Percentiles rank a stretch among this genome's conserved stretches.
Conservation (phyloP, 37 sponge, comb jelly and placozoan species). For the Cliona cf. orientalis region DNA sequence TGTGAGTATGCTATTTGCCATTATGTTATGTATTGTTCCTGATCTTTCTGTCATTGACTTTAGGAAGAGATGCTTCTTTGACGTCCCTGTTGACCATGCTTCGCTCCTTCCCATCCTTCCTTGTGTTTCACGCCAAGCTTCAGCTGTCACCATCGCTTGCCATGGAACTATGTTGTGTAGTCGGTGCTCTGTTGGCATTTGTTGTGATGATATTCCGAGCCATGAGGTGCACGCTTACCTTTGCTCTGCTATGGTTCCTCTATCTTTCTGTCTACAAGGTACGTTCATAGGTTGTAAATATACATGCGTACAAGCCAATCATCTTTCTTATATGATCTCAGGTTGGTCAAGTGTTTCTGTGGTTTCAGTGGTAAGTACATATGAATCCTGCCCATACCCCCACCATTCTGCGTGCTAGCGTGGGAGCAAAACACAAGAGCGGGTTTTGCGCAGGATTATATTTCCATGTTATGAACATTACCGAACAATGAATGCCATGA, state of each 20-base stretch:
- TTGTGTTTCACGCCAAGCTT: conserved; percentile 12
- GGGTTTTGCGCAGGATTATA: too few relatives aligned
- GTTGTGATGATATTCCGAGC: conserved; percentile 41
- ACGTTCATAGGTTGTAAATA: conserved; percentile 4
- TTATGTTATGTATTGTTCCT: not conserved
- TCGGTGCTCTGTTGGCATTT: conserved; percentile 56
- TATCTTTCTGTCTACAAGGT: conserved; percentile 86
- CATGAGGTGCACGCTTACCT: conserved; percentile 41
- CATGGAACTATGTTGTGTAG: conserved; percentile 76
- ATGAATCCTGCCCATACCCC: too few relatives aligned
- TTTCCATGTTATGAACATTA: too few relatives aligned
- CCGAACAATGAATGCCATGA: too few relatives aligned
- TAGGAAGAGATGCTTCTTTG: too few relatives aligned
- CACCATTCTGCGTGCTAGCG: too few relatives aligned
- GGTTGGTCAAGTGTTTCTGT: conserved; percentile 93
- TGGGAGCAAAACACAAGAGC: too few relatives aligned
- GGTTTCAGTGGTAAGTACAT: conserved; percentile 98
- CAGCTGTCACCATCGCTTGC: conserved; percentile 36
- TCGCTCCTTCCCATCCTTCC: conserved; percentile 51
- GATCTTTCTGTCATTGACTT: too few relatives aligned
- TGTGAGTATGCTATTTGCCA: not conserved
- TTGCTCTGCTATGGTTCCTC: conserved; percentile 67
- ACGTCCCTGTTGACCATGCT: too few relatives aligned
- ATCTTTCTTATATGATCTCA: conserved; percentile 26
- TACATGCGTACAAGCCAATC: not conserved